Evolutionary conservation across 2,113 vertebrate genomes (phyloP), one percentile per base, ranked within the genome.

Genomic region (Paramisgurnus dabryanus): DNA sequence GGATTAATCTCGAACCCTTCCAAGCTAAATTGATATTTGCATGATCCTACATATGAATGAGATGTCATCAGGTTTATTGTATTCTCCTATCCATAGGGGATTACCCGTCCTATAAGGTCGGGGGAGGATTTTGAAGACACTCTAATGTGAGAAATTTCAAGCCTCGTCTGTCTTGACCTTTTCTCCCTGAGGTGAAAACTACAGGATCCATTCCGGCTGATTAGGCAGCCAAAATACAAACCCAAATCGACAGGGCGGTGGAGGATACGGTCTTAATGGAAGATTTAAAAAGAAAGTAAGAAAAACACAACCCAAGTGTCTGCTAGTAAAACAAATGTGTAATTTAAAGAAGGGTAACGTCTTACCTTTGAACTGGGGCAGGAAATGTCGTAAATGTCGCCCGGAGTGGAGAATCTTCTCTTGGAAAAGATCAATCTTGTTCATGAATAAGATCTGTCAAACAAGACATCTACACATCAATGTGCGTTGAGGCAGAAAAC

Each of bases 351-450:
- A 11, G 17, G 6, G 13, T 57, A 5, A n/a, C 41, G 39, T 50
- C 86, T 58, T 84, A 93, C 93, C 93, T 92, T 88, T 92, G 84
- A 89, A 94, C 61, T 90, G 87, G 1, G 92, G 90, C 65, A 93
- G 85, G 82, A 91, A 93, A 0, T 90, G 82, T 27, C 93, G 85
- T 64, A 94, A 89, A 63, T 94, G 93, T 34, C 93, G 88, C 9
- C 84, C 88, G 1, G 91, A 92, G 82, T 91, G 89, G 75, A 93
- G 88, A 78, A 94, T 91, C 91, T 94, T 94, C 84, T 93, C 90
- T 89, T 94, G 93, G 81, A 94, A 94, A 80, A 94, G 92, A 82
- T 94, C 92, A 22, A 93, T 93, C 89, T 94, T 94, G 85, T 94
- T 94, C 91, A 94, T 90, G 85, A 94, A 94, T 83, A 93, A 91